A percentile compares a stretch with the other conserved stretches of the same genome.
Conservation (phyloP, 2,888 invertebrate species). For the Neoascia interrupta region DNA sequence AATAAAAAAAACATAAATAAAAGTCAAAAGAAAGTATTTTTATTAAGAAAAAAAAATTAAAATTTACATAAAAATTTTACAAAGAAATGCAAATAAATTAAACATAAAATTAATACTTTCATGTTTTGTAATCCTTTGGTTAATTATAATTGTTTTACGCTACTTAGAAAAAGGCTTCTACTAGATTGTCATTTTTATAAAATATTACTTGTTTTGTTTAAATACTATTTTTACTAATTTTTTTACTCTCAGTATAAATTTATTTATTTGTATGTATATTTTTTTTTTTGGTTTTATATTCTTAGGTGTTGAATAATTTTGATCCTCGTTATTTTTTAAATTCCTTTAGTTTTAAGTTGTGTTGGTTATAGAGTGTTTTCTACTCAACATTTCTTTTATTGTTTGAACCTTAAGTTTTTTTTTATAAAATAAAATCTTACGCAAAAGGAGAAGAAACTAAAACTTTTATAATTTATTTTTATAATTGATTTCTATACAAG, state of each 20-base stretch:
- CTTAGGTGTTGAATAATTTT: too few relatives aligned
- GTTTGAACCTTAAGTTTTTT: slow-evolving; percentile 53
- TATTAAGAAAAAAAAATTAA: not conserved
- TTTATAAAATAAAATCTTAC: not conserved
- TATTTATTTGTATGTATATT: slow-evolving; percentile 36
- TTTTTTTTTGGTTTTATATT: slow-evolving; percentile 29
- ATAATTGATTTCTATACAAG: slow-evolving; percentile 57
- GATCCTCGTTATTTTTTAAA: slow-evolving; percentile 56
- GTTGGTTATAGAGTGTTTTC: slow-evolving; percentile 18
- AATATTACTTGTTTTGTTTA: slow-evolving; percentile 36
- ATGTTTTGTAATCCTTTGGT: not conserved
- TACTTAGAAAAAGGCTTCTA: slow-evolving; percentile 66
- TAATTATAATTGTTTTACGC: slow-evolving; percentile 37
- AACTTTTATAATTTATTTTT: slow-evolving; percentile 1
- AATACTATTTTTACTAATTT: slow-evolving; percentile 25
- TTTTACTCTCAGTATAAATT: slow-evolving; percentile 53
- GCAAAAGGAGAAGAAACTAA: slow-evolving; percentile 10
- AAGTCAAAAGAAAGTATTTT: not conserved
- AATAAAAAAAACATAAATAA: not conserved
- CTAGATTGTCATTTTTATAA: slow-evolving; percentile 68
- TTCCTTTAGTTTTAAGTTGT: slow-evolving; percentile 38
- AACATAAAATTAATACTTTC: slow-evolving; percentile 6
- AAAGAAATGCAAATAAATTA: not conserved
- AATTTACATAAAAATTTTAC: not conserved
- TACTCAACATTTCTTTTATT: slow-evolving; percentile 37